Percentiles rank a stretch among this genome's conserved stretches.
Evolutionary conservation across 2,888 invertebrate genomes (phyloP).

Genomic region (Mythimna vitellina): DNA sequence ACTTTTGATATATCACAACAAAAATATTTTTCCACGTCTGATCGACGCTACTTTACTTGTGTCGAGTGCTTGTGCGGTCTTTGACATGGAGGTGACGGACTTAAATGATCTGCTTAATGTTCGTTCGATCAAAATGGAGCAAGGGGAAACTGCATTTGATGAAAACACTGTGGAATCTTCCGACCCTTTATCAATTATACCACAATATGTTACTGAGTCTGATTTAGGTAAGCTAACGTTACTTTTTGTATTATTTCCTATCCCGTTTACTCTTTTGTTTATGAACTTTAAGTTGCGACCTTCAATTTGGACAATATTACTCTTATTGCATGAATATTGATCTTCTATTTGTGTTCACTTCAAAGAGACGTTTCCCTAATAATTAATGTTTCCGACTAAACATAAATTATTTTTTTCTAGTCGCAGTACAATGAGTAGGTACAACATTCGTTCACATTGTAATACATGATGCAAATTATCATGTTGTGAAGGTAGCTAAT

Average conservation of each 20-base stretch:
- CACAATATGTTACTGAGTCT: slow-evolving; percentile 87
- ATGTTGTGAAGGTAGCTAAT: neutral
- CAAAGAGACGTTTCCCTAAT: neutral
- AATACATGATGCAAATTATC: neutral
- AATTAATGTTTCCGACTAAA: neutral
- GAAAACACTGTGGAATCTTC: slow-evolving; percentile 76
- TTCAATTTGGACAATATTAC: slow-evolving; percentile 15
- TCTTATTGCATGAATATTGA: neutral
- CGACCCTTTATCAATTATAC: slow-evolving; percentile 83
- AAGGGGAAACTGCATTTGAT: slow-evolving; percentile 76
- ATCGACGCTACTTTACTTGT: slow-evolving; percentile 7
- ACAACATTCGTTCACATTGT: neutral
- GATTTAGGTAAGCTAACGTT: slow-evolving; percentile 82
- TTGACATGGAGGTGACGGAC: slow-evolving; percentile 84
- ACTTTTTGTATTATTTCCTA: neutral
- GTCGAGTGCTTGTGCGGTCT: slow-evolving; percentile 27
- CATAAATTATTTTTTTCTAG: neutral
- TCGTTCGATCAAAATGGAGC: slow-evolving; percentile 86
- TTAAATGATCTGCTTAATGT: slow-evolving; percentile 84
- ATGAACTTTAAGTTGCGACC: slow-evolving; percentile 1
- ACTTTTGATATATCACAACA: slow-evolving; percentile 60
- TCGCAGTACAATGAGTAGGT: neutral
- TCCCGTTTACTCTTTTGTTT: neutral
- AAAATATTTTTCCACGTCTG: slow-evolving; percentile 21
- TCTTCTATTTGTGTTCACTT: neutral